Percentiles rank a stretch among this genome's conserved stretches.
Conservation (phyloP, 2,888 invertebrate genomes). For the Nesidiocoris tenuis region DNA sequence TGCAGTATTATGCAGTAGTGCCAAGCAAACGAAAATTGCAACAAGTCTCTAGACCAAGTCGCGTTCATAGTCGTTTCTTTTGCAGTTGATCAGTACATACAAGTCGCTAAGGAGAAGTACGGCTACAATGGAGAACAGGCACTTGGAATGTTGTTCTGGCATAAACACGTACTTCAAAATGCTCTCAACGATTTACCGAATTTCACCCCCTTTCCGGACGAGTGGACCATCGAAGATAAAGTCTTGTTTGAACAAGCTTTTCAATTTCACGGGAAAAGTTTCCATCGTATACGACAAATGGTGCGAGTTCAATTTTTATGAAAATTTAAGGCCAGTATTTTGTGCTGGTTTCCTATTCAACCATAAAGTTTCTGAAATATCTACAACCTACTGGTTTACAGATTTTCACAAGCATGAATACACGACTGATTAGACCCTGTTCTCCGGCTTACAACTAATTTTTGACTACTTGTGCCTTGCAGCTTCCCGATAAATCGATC, state of each 20-base stretch:
- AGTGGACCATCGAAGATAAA: conserved; percentile 98
- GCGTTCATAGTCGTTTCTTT: not conserved
- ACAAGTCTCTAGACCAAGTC: no score
- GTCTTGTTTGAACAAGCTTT: conserved; percentile 97
- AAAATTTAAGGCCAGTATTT: no score
- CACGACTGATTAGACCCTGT: no score
- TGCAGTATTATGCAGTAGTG: no score
- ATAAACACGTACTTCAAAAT: conserved; percentile 90
- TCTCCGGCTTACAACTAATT: no score
- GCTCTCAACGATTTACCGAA: conserved; percentile 92
- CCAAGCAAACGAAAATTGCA: no score
- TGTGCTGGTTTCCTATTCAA: no score
- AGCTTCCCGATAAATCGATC: conserved; percentile 96
- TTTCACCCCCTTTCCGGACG: conserved; percentile 96
- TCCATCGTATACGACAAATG: conserved; percentile 96
- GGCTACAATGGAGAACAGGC: conserved; percentile 97
- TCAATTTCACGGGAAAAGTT: conserved; percentile 97
- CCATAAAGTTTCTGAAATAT: no score
- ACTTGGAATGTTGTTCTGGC: conserved; percentile 96
- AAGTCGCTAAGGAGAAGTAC: conserved; percentile 92
- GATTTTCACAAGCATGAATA: no score
- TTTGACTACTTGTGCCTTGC: no score
- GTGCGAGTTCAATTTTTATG: no score
- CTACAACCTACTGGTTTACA: not conserved
- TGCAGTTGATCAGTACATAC: conserved; percentile 91